Evolutionary conservation across 92 coral and sea anemone genomes (phyloP), one percentile per base, ranked within the genome.

Genomic region (Montipora capitata): DNA sequence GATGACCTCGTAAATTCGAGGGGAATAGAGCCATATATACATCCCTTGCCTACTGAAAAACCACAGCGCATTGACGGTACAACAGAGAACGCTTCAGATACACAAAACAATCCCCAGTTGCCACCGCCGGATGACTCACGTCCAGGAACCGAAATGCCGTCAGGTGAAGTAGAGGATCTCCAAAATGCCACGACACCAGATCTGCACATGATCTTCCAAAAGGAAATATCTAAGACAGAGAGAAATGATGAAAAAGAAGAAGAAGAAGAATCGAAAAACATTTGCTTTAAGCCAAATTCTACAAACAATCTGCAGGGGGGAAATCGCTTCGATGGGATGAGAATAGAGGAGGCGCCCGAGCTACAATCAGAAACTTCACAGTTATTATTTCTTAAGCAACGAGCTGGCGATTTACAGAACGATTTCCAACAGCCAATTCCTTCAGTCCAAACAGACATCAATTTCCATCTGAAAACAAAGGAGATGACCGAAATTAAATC

Each of bases 391-490:
- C 5, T 62, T 17, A 15, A 56, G 11, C n/a, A 16, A 59, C 16
- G 15, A 59, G 15, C 65, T 0, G 68, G 18, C 2, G 62, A 18
- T 1, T 39, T 0, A 38, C 40, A 73, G 9, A 44, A 16, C 15
- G 10, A 17, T n/a, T 14, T 15, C 76, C 38, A 42, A 4, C 38
- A 40, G 45, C 10, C 14, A 11, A 40, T 5, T 17, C 16, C 39
- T 16, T 27, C 44, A 38, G 41, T 27, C 12, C 40, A 2, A 44
- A 65, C 52, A 15, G n/a, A 68, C 3, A 10, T 14, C 41, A 11
- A 8, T 35, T 16, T 81, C 54, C 54, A 81, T n/a, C 8, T 54
- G 5, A 41, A 43, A 81, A 51, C 76, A 40, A 68, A 81, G 3
- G 76, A 80, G 43, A 45, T 40, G 4, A 13, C 43, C n/a, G 39